Evolutionary conservation across 2,113 vertebrate genomes (phyloP).

Genomic region (Cottus gobio): DNA sequence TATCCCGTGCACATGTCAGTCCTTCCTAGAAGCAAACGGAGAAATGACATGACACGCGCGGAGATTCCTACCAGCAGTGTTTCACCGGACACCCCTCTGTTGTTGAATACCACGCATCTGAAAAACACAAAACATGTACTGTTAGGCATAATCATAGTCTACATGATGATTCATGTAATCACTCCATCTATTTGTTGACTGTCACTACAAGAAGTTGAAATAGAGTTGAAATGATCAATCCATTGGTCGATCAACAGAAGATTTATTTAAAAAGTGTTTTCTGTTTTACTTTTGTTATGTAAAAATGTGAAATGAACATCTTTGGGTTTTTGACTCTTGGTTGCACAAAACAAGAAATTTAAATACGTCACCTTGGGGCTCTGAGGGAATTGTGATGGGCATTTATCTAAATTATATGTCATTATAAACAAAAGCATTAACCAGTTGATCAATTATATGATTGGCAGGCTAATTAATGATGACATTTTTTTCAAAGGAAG

Average conservation of each 20-base stretch:
- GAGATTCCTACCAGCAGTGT: conserved; percentile 91
- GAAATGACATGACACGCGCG: neutral
- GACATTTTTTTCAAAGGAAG: neutral
- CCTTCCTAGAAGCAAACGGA: neutral
- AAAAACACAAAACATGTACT: conserved; percentile 73
- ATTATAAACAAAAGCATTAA: neutral
- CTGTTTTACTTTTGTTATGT: neutral
- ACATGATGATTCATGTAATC: neutral
- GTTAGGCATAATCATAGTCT: neutral
- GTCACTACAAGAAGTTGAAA: neutral
- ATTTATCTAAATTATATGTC: neutral
- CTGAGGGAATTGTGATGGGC: neutral
- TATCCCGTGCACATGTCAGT: neutral
- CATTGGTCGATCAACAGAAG: neutral
- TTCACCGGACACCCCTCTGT: conserved; percentile 89
- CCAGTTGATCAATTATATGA: neutral
- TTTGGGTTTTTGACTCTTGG: neutral
- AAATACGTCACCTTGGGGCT: neutral
- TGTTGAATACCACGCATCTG: conserved; percentile 95
- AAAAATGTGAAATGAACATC: neutral
- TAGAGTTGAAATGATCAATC: neutral
- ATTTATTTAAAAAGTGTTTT: neutral
- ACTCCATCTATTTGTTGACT: neutral
- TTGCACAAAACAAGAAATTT: neutral
- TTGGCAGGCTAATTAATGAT: neutral